Conservation (phyloP, 2,113 vertebrate genomes). For the Sphyrna mokarran region DNA sequence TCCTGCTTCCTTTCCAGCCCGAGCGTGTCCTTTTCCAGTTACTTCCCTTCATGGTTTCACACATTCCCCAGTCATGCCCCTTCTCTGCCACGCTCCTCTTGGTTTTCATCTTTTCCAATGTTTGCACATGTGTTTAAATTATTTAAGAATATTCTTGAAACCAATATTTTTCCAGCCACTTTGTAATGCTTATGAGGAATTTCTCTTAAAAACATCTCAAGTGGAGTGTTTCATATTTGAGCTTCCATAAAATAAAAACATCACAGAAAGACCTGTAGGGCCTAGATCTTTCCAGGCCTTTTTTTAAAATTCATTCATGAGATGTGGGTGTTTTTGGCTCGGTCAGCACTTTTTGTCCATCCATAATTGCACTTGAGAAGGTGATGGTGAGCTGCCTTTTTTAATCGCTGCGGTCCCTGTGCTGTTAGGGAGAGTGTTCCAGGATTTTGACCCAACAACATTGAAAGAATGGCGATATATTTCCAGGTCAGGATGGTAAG, state of each 20-base stretch:
- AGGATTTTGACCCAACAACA: too few relatives aligned
- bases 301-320: too few relatives aligned
- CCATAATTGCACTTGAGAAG: too few relatives aligned
- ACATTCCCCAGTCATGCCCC: neutral
- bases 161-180: neutral
- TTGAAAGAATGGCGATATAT: too few relatives aligned
- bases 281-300: neutral
- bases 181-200: neutral
- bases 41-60: neutral
- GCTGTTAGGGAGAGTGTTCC: too few relatives aligned
- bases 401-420: too few relatives aligned
- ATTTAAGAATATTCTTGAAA: neutral
- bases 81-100: neutral
- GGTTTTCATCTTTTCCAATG: neutral
- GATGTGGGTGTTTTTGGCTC: too few relatives aligned
- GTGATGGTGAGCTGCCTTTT: too few relatives aligned
- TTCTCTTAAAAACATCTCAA: neutral
- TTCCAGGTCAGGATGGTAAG: too few relatives aligned
- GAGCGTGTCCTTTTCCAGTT: neutral
- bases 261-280: neutral
- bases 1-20: neutral
- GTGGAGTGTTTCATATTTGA: neutral
- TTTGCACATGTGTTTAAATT: neutral
- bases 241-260: neutral
- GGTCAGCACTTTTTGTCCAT: too few relatives aligned